Conservation (phyloP, 2,888 invertebrate species). For the Archips xylosteana region DNA sequence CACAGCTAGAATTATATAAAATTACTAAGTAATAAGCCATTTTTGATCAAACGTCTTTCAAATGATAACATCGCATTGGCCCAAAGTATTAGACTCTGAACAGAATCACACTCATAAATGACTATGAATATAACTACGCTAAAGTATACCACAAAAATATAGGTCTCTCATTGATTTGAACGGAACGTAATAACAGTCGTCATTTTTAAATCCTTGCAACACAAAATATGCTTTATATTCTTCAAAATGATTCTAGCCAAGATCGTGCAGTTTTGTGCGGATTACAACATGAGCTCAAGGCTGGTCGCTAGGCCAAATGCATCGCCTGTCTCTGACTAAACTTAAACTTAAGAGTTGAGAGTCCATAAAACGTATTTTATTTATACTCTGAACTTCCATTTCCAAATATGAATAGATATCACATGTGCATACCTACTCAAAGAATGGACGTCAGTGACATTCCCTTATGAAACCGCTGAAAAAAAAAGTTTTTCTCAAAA, state of each 20-base stretch:
- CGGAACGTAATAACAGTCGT: not conserved
- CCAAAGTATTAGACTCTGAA: too few species aligned
- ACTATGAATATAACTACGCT: too few species aligned
- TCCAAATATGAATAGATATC: not conserved
- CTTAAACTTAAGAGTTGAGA: not conserved
- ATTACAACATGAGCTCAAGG: slow-evolving; percentile 27
- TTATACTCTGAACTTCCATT: not conserved
- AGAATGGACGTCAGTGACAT: not conserved
- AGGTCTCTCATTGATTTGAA: too few species aligned
- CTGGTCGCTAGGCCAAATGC: slow-evolving; percentile 19
- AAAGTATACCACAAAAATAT: too few species aligned
- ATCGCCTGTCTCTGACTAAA: slow-evolving; percentile 8
- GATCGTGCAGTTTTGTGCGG: not conserved
- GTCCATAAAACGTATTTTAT: not conserved
- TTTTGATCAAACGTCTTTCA: too few species aligned
- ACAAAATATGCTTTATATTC: slow-evolving; percentile 6
- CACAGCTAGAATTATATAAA: too few species aligned
- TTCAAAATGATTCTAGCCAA: not conserved
- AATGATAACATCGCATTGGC: too few species aligned
- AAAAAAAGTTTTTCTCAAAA: not conserved
- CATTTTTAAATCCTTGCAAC: not conserved
- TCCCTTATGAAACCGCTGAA: not conserved
- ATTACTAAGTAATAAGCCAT: too few species aligned
- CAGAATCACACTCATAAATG: not conserved
- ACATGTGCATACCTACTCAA: not conserved